Base-by-base conservation (phyloP, 1,140 invertebrate genomes). In the Pissodes strobi region DNA sequence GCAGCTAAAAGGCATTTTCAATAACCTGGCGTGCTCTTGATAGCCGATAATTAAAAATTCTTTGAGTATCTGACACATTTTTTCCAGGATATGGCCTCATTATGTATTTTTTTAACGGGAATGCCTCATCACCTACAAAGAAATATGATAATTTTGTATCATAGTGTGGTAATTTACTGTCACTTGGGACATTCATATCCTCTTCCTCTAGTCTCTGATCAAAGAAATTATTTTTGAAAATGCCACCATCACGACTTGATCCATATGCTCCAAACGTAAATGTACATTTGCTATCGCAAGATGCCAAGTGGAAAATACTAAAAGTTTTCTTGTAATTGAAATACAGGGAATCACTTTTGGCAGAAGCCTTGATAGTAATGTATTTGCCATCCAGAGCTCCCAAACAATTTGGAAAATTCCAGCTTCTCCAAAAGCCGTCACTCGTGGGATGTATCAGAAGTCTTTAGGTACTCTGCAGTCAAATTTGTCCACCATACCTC, bases 251-350 rank as follows among this genome's bases (percentile, higher is more conserved):
- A 71, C 66, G 69, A 38, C 70, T 60, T 51, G 71, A 62, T 17
- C 75, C 78, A 63, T 70, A 69, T 17, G 72, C 66, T 21, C 79
- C 79, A 39, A 80, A 72, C 62, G 79, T 77, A 62, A 82, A 81
- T 38, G 68, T 66, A 56, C 76, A 81, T 21, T 80, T 69, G 2
- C 72, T 74, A 71, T 81, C 78, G 19, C 41, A 73, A 71, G 48
- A n/a, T n/a, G 75, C 81, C 9, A 81, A 64, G 23, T 82, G 67
- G 4, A 82, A 77, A 34, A 81, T 72, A 41, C 76, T 78, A 55
- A 75, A 79, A 27, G 56, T 70, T 10, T 71, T 52, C 52, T 81
- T 82, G 46, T 82, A 79, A 60, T 82, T 82, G 18, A 53, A 66
- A 41, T 22, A 64, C 19, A 45, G 6, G n/a, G 61, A 65, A 12